Base-by-base conservation (phyloP, 2,888 invertebrate species). In the Volucella inanis region DNA sequence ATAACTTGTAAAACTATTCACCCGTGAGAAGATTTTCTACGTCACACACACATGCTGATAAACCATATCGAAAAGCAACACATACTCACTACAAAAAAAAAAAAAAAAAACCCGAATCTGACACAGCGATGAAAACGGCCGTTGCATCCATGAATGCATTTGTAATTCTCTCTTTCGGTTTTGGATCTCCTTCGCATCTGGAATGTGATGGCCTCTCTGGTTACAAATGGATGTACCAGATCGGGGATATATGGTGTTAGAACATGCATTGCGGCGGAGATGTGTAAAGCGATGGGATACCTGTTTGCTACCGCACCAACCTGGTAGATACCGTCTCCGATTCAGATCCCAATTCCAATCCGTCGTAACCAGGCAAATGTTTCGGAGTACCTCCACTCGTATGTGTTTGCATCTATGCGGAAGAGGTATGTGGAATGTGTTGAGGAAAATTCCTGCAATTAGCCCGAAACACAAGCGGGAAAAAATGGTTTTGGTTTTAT, bases 241-340 rank as follows among this genome's bases (percentile, higher is more conserved):
- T 52, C 22, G 43, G 79, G 59, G 54, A 67, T 67, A 18, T n/a
- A 52, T 49, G 41, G 45, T 64, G 62, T 55, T 52, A 41, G 55
- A 57, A 14, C 39, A 52, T 14, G 22, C 31, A 68, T 45, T 68
- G 47, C 61, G 38, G 57, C 55, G 57, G 43, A 62, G 43, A 68
- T 75, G 75, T 76, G 81, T 68, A 50, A 57, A 68, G 72, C 55
- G 68, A 74, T 68, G 74, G 64, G 72, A 78, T 83, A 83, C 80
- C 80, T 64, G 80, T 81, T 68, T 65, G 67, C 62, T 47, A 62
- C 54, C 18, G 41, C 61, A 61, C 61, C 50, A 50, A 41, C 45
- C 22, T 50, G 47, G 52, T 39, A 65, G 57, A 74, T 43, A 50
- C 41, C 50, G 22, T 38, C 64, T 59, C 54, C 31, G 43, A 54